Evolutionary conservation across 2,888 invertebrate species (phyloP), one percentile per base, ranked within the genome.

Genomic region (Dione vanillae): DNA sequence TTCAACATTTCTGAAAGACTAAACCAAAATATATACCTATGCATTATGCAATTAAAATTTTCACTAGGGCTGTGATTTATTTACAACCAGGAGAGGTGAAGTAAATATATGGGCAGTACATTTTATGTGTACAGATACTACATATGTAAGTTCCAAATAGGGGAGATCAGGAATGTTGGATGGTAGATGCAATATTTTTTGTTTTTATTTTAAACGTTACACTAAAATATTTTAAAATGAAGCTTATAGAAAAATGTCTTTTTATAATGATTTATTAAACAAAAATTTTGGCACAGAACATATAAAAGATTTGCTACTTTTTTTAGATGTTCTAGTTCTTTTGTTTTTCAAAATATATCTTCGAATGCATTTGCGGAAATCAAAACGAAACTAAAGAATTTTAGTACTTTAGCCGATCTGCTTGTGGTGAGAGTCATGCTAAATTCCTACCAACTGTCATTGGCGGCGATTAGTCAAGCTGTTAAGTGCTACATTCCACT

Each of bases 401-500:
- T 54, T 65, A 65, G 51, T 68, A 62, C 69, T 51, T 72, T 62
- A 56, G 65, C 66, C 70, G 62, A 74, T 84, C 79, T 85, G 83
- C 82, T 85, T 86, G 86, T 80, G 86, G 88, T 80, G 78, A 79
- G 77, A 72, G 75, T 70, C 71, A 75, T 74, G 71, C 71, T 73
- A 69, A 73, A 76, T 67, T 66, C 72, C 73, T 77, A 79, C 80
- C 77, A 86, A 84, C 87, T 91, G 92, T 92, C 92, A 90, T 88
- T 85, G 84, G 85, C 83, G 81, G 87, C 91, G 90, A 92, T 93
- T 92, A 92, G 87, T 92, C 92, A 92, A 88, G 85, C 86, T 85
- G 84, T 86, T 92, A 91, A 93, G 92, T 92, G 91, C 89, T 90
- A 90, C 91, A 91, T 89, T 85, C 84, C 85, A 84, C 89, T 91